A percentile compares a stretch with the other conserved stretches of the same genome.
phyloP scores from a whole-genome alignment of 2,888 invertebrate species.

The Hypolimnas misippus region DNA sequence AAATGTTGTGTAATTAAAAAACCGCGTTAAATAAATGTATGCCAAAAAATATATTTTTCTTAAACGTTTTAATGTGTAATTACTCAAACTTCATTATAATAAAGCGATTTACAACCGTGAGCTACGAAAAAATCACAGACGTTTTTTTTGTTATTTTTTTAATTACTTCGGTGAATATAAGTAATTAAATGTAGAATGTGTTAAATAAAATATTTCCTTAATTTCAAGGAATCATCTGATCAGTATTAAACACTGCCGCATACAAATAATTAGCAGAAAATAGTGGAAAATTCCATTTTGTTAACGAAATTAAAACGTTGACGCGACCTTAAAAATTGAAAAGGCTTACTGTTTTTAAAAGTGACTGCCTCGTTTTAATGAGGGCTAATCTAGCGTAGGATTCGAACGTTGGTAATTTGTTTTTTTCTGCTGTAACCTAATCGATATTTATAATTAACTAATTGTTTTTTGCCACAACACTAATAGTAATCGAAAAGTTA shows the following conservation, averaged over 20 bases:
- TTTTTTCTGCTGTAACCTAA: neutral
- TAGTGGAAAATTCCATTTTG: constrained; percentile 34
- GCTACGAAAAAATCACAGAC: no score
- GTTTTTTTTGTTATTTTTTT: no score
- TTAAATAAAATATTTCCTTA: neutral
- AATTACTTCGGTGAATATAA: no score
- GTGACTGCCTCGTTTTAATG: constrained; percentile 17
- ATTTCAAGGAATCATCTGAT: constrained; percentile 10
- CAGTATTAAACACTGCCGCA: constrained; percentile 18
- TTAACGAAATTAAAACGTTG: constrained; percentile 29
- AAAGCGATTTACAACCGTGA: neutral
- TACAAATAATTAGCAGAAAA: constrained; percentile 18
- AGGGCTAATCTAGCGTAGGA: constrained; percentile 2
- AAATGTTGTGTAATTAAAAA: no score
- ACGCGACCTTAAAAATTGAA: constrained; percentile 31
- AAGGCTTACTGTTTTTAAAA: constrained; percentile 31
- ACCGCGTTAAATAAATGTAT: no score
- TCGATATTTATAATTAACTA: neutral
- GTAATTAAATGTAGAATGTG: no score
- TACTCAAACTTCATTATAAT: no score
- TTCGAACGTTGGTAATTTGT: no score
- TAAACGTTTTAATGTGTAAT: neutral
- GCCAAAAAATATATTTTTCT: no score
- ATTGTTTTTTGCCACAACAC: no score
- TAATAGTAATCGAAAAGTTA: no score